Base-by-base conservation (phyloP, 1,140 invertebrate genomes). In the Hycleus phaleratus region DNA sequence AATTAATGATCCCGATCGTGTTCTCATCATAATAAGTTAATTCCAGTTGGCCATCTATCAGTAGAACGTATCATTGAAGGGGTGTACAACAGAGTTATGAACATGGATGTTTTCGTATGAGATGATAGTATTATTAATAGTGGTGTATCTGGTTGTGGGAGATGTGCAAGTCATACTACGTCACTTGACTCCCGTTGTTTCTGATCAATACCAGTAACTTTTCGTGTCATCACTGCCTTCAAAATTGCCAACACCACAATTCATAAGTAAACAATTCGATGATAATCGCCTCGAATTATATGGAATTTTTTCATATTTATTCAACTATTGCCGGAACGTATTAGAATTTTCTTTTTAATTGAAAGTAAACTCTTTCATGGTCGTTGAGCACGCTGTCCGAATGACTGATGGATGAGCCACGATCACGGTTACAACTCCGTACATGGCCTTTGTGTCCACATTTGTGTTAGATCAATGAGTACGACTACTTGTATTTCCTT, bases 161-260 rank as follows among this genome's bases (percentile, higher is more conserved):
- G 61, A 68, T 68, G 63, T 70, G 68, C 68, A 68, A 70, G 68
- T 70, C 68, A 70, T 70, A 68, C 67, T 70, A 66, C 65, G 68
- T 70, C 67, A 67, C 65, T 65, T 64, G 60, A 56, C 61, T 70
- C 63, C 66, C 65, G 68, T 70, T 69, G 67, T 68, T 70, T 65
- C 46, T 67, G 68, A 70, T 70, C 68, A 67, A 70, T 70, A 69
- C 65, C 62, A 63, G 63, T 61, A 67, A 68, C 32, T 53, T 70
- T 63, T 67, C 67, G 63, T 70, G 67, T 70, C 68, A 70, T 70
- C 68, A 61, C 60, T 56, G 51, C 46, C 51, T 53, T 45, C 42
- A 7, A 32, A 45, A 46, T 43, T 52, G 18, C 18, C 38, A 10
- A 6, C 50, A 32, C 7, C 7, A 32, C 32, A 32, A 32, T 5